Conservation (phyloP, 2,797 vertebrate genomes). For the Anableps anableps region DNA sequence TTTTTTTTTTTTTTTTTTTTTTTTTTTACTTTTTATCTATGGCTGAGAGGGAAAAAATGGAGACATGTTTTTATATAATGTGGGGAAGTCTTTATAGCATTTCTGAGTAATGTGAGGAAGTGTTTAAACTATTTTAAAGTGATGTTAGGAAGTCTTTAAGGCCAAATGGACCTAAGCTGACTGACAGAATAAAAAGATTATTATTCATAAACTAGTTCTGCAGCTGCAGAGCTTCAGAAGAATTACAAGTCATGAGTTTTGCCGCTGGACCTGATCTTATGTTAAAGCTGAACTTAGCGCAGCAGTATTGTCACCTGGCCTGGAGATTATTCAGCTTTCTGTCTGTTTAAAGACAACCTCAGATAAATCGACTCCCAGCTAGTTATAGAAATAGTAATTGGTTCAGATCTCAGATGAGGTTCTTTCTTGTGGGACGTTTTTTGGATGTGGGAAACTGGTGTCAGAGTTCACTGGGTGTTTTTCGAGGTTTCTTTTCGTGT, state of each 20-base stretch:
- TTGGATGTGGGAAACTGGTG: slow-evolving; percentile 43
- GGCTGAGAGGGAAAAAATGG: slow-evolving; percentile 8
- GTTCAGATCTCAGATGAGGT: slow-evolving; percentile 62
- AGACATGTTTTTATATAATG: slow-evolving; percentile 21
- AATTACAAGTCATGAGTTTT: slow-evolving; percentile 31
- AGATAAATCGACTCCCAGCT: slow-evolving; percentile 20
- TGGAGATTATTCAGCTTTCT: slow-evolving; percentile 24
- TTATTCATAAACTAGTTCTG: slow-evolving; percentile 23
- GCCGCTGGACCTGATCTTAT: slow-evolving; percentile 14
- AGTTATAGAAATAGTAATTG: slow-evolving; percentile 64
- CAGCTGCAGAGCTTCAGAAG: slow-evolving; percentile 12
- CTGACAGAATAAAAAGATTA: slow-evolving; percentile 5
- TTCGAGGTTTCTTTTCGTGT: slow-evolving; percentile 27
- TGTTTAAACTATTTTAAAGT: slow-evolving; percentile 31
- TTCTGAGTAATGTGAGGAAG: slow-evolving; percentile 34
- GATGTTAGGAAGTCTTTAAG: slow-evolving; percentile 42
- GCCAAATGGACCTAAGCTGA: slow-evolving; percentile 11
- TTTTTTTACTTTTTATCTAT: slow-evolving; percentile 17
- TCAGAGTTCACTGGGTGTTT: slow-evolving; percentile 34
- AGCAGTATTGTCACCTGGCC: slow-evolving; percentile 34
- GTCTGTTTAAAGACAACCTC: neutral
- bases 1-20: slow-evolving; percentile 25
- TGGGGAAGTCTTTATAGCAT: slow-evolving; percentile 38
- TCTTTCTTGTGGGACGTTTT: slow-evolving; percentile 24
- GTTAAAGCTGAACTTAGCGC: slow-evolving; percentile 21